Evolutionary conservation across 2,888 invertebrate genomes (phyloP).

Genomic region (Spodoptera littoralis): DNA sequence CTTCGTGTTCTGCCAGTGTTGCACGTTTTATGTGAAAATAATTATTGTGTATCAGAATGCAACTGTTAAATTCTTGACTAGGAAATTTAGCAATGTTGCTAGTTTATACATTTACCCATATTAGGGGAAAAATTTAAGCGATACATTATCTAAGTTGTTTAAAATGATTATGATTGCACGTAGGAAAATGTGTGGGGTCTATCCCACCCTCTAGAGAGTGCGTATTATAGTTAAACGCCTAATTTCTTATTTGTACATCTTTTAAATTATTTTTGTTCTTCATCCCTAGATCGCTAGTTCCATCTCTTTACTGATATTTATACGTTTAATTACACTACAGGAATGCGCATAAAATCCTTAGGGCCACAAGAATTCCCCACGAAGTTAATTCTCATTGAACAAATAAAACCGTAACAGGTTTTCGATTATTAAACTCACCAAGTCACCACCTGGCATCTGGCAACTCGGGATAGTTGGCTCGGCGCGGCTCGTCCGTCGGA

Average conservation of each 20-base stretch:
- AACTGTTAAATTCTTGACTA: slow-evolving; percentile 36
- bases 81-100: slow-evolving; percentile 37
- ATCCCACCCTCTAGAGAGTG: no score
- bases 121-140: neutral
- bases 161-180: no score
- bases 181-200: no score
- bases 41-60: slow-evolving; percentile 33
- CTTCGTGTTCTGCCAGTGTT: slow-evolving; percentile 40
- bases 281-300: no score
- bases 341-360: neutral
- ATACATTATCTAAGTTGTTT: no score
- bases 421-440: slow-evolving; percentile 21
- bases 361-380: neutral
- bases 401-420: slow-evolving; percentile 33
- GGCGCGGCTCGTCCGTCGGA: slow-evolving; percentile 28
- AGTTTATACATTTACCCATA: neutral
- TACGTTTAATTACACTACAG: neutral
- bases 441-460: slow-evolving; percentile 25
- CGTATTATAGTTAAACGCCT: no score
- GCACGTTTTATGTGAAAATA: slow-evolving; percentile 41
- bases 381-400: neutral
- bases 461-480: slow-evolving; percentile 37
- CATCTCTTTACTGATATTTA: neutral
- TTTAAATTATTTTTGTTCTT: no score
- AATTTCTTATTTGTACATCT: no score